Conservation (phyloP, 2,888 invertebrate genomes). For the Baccha elongata region DNA sequence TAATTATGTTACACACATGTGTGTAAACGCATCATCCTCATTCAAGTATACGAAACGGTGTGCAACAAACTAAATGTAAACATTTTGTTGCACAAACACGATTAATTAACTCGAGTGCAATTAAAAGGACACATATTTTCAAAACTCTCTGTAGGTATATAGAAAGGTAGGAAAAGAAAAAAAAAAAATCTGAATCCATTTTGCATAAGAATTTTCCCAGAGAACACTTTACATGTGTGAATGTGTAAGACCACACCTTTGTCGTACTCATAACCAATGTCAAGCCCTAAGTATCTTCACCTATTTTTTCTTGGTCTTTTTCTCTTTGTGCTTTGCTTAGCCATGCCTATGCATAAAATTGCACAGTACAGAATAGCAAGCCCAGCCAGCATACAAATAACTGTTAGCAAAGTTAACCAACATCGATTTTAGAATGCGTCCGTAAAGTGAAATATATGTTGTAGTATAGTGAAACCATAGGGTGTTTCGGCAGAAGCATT, state of each 20-base stretch:
- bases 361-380: slow-evolving; percentile 15
- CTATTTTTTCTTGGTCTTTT: slow-evolving; percentile 38
- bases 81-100: slow-evolving; percentile 47
- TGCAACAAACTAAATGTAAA: slow-evolving; percentile 30
- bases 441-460: slow-evolving; percentile 5
- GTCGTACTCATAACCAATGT: slow-evolving; percentile 61
- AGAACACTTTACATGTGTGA: slow-evolving; percentile 9
- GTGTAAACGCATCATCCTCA: slow-evolving; percentile 6
- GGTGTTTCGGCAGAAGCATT: neutral
- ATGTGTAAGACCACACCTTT: slow-evolving; percentile 39
- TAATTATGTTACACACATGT: neutral
- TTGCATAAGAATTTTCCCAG: slow-evolving; percentile 2
- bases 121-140: slow-evolving; percentile 39
- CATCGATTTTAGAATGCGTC: slow-evolving; percentile 56
- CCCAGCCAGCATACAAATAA: slow-evolving; percentile 61
- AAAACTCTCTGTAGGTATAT: neutral
- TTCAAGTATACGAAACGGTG: slow-evolving; percentile 8
- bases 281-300: slow-evolving; percentile 61
- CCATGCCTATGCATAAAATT: slow-evolving; percentile 52
- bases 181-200: neutral
- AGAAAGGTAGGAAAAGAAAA: neutral
- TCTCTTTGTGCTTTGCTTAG: neutral
- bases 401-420: slow-evolving; percentile 65
- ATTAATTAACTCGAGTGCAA: slow-evolving; percentile 68
- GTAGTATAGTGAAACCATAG: neutral